phyloP scores from a whole-genome alignment of 64 coral and sea anemone species.

The Pocillopora verrucosa region DNA sequence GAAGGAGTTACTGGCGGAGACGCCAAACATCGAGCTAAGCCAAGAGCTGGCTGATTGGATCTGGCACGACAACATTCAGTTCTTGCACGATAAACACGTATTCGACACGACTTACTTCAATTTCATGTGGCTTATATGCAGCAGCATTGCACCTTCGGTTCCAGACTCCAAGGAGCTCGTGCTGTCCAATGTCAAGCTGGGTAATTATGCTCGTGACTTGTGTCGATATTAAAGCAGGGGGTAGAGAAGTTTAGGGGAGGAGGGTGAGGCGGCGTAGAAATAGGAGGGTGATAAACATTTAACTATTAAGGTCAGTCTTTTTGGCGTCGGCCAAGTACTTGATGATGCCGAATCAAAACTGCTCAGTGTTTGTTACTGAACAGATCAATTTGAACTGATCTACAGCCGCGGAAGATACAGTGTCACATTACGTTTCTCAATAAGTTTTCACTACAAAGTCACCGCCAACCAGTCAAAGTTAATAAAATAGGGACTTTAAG shows the following conservation, averaged over 20 bases:
- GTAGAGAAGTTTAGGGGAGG: neutral
- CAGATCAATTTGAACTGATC: too few species aligned
- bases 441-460: too few species aligned
- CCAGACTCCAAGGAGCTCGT: conserved; percentile 59
- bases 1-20: conserved; percentile 19
- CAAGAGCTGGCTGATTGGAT: conserved; percentile 89
- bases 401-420: too few species aligned
- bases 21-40: conserved; percentile 45
- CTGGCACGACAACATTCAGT: conserved; percentile 98
- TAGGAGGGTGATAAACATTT: neutral
- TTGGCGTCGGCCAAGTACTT: too few species aligned
- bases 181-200: conserved; percentile 89
- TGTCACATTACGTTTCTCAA: too few species aligned
- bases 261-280: neutral
- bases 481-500: too few species aligned
- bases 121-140: conserved; percentile 95
- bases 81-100: conserved; percentile 93
- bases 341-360: too few species aligned
- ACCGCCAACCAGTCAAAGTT: too few species aligned
- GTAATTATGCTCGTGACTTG: neutral
- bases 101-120: conserved; percentile 99
- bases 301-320: too few species aligned
- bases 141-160: conserved; percentile 74
- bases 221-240: neutral
- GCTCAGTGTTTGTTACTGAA: too few species aligned